Percentiles rank a stretch among this genome's conserved stretches.
Evolutionary conservation across 1,140 invertebrate genomes (phyloP).

Genomic region (Magallana ariakensis): DNA sequence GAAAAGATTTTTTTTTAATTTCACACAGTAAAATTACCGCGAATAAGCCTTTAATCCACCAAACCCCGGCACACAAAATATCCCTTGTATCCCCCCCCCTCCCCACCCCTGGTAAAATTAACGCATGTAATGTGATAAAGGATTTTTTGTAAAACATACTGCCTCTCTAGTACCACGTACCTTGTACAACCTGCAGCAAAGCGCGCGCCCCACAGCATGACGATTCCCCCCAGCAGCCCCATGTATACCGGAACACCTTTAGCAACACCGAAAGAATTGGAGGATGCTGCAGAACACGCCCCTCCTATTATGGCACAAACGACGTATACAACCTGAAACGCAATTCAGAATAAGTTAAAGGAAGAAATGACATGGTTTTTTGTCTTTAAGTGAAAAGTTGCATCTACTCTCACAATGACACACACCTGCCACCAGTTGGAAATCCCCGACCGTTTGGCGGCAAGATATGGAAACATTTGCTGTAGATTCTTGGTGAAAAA

Average conservation of each 20-base stretch:
- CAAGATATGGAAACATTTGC: conserved; percentile 66
- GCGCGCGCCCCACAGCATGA: conserved; percentile 68
- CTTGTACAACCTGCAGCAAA: conserved; percentile 71
- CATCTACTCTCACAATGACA: not conserved
- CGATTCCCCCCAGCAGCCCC: conserved; percentile 63
- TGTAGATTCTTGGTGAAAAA: conserved; percentile 63
- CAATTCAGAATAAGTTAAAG: not conserved
- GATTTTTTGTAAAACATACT: no score
- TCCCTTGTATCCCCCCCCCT: no score
- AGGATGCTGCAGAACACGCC: conserved; percentile 56
- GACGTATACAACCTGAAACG: conserved; percentile 68
- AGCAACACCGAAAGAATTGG: conserved; percentile 55
- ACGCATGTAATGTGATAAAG: no score
- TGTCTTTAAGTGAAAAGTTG: not conserved
- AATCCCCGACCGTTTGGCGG: conserved; percentile 56
- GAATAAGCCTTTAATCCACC: no score
- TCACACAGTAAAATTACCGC: no score
- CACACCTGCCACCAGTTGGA: conserved; percentile 72
- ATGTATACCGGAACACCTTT: conserved; percentile 58
- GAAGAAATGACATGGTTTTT: not conserved
- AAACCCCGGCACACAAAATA: no score
- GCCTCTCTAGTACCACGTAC: conserved; percentile 41
- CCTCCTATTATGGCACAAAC: conserved; percentile 64
- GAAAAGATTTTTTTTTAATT: no score
- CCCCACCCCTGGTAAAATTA: no score